These are phyloP conservation scores for Phodopus roborovskii DNA, from an alignment of 2,113 vertebrate genomes.

Conservation along the genomic window DNA sequence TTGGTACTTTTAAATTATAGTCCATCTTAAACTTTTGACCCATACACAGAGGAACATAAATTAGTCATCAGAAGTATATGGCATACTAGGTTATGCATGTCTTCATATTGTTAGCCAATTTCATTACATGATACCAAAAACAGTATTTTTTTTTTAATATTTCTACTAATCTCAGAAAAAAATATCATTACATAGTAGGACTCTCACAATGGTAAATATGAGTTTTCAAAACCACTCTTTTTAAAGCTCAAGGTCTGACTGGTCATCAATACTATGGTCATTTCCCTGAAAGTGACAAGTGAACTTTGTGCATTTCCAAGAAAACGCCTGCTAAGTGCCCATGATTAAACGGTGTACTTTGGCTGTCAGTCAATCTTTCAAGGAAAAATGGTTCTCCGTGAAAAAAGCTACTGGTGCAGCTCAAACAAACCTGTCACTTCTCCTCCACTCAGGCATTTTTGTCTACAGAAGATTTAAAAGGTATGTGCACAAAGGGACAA, in stretches of 20 bases:
- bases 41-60: neutral
- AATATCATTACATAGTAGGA: neutral
- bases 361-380: neutral
- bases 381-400: neutral
- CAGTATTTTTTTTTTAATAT: neutral
- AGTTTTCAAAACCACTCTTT: constrained; percentile 25
- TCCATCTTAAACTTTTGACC: neutral
- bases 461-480: neutral
- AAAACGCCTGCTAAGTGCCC: neutral
- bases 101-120: neutral
- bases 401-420: neutral
- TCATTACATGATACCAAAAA: neutral
- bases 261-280: neutral
- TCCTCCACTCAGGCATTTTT: neutral
- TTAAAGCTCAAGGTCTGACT: constrained; percentile 7
- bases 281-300: constrained; percentile 25
- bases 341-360: neutral
- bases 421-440: neutral
- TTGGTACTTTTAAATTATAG: neutral
- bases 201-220: neutral
- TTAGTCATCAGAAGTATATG: neutral
- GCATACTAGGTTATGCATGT: neutral
- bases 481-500: neutral
- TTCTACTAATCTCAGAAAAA: neutral
- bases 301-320: neutral